phyloP scores from a whole-genome alignment of 2,797 vertebrate species.

The Ataeniobius toweri region DNA sequence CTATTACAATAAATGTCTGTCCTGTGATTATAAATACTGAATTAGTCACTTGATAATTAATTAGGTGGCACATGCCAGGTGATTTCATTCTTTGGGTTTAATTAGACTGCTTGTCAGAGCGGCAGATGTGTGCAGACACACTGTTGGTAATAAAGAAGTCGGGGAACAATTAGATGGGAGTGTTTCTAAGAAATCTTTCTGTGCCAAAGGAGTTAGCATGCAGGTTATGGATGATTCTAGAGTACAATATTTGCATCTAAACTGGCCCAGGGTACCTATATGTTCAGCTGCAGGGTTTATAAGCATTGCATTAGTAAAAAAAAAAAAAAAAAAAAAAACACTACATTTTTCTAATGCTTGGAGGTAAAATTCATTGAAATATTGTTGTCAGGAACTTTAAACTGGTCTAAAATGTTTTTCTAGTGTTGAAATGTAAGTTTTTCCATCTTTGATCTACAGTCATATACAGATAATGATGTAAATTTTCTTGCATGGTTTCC shows the following conservation, averaged over 20 bases:
- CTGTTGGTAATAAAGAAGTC: background rate
- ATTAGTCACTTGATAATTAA: slow-evolving; percentile 14
- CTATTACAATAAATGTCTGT: slow-evolving; percentile 1
- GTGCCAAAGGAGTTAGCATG: background rate
- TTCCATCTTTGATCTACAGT: background rate
- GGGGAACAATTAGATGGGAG: background rate
- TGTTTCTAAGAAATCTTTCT: background rate
- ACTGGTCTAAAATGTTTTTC: background rate
- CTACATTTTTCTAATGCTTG: background rate
- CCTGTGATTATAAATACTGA: slow-evolving; percentile 6
- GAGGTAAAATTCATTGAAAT: background rate
- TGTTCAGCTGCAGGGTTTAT: background rate
- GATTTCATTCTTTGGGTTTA: slow-evolving; percentile 12
- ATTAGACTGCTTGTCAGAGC: slow-evolving; percentile 16
- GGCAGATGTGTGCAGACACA: background rate
- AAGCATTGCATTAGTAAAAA: background rate
- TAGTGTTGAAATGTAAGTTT: background rate
- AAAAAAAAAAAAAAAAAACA: background rate
- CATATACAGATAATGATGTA: background rate
- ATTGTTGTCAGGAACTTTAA: too few species aligned
- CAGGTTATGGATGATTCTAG: background rate
- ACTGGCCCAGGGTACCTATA: background rate
- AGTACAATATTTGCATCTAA: background rate
- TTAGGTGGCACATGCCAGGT: slow-evolving; percentile 7
- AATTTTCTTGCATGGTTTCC: background rate